These are phyloP conservation scores for Notamacropus eugenii DNA, from an alignment of 2,797 vertebrate genomes.

Conservation along the genomic window DNA sequence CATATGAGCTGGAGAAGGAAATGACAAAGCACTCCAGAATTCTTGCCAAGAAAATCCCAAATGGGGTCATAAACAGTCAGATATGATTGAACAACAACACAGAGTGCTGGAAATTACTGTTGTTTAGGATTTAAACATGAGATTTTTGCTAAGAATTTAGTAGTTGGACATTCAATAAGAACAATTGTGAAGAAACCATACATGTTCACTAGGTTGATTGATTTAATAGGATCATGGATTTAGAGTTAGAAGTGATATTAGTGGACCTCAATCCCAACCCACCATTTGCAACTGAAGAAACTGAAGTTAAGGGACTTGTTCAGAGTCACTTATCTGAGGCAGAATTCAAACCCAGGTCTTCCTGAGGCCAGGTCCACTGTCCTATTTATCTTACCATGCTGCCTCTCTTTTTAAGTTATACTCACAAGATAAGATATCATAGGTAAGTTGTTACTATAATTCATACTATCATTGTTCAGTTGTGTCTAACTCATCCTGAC, in stretches of 20 bases:
- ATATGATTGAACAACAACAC: not conserved
- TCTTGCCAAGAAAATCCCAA: not conserved
- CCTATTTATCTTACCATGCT: not conserved
- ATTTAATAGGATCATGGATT: not conserved
- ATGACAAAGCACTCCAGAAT: not conserved
- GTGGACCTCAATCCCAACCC: not conserved
- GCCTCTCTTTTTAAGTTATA: not conserved
- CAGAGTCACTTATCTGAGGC: not conserved
- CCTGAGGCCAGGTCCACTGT: not conserved
- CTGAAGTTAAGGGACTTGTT: not conserved
- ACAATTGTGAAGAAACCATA: not conserved
- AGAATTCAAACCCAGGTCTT: slow-evolving; percentile 6
- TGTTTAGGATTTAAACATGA: not conserved
- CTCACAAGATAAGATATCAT: not conserved
- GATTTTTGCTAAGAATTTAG: not conserved
- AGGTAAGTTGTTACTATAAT: not conserved
- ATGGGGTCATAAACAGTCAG: not conserved
- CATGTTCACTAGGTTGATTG: not conserved
- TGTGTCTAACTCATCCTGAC: not conserved
- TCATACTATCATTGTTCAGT: too few relatives aligned
- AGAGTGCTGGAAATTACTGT: not conserved
- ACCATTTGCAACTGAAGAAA: not conserved
- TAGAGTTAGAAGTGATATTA: slow-evolving; percentile 13
- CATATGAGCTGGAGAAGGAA: not conserved
- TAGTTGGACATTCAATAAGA: not conserved